A percentile compares a stretch with the other conserved stretches of the same genome.
Evolutionary conservation across 64 coral and sea anemone species (phyloP).

Genomic region (Actinia tenebrosa): DNA sequence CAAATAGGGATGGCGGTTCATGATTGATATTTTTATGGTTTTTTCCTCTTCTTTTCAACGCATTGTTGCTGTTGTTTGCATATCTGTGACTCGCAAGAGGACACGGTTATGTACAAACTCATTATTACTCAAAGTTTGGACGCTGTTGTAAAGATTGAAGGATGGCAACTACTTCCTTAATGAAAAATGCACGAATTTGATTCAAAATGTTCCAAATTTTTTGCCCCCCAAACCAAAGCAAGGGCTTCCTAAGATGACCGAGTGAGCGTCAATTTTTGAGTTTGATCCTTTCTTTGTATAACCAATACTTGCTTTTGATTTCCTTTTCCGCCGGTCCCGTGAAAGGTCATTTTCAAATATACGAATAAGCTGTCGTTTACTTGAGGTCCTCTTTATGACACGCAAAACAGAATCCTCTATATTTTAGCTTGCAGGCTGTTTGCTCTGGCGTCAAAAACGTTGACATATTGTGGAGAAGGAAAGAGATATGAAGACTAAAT

Average conservation of each 20-base stretch:
- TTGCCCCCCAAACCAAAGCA: background rate
- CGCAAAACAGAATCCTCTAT: conserved; percentile 38
- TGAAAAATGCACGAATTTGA: background rate
- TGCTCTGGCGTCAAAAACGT: conserved; percentile 57
- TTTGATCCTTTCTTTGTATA: conserved; percentile 31
- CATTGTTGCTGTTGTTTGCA: conserved; percentile 88
- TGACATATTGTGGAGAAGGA: conserved; percentile 61
- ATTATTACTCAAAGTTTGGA: conserved; percentile 32
- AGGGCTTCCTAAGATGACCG: too few relatives aligned
- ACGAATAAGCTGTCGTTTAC: conserved; percentile 57
- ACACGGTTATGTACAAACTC: conserved; percentile 45
- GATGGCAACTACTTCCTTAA: background rate
- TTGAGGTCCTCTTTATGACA: conserved; percentile 50
- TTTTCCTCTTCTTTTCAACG: conserved; percentile 87
- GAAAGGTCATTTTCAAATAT: conserved; percentile 79
- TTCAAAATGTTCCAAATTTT: background rate
- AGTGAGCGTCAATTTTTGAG: too few relatives aligned
- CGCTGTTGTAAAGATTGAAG: background rate
- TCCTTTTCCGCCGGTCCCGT: conserved; percentile 36
- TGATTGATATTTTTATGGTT: conserved; percentile 99
- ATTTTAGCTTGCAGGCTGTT: conserved; percentile 50
- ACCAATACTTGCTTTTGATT: conserved; percentile 12
- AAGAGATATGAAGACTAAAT: conserved; percentile 69
- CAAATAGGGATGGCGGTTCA: conserved; percentile 73
- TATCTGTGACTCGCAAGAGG: conserved; percentile 72